phyloP scores from a whole-genome alignment of 2,113 vertebrate species.

The Elachura formosa region DNA sequence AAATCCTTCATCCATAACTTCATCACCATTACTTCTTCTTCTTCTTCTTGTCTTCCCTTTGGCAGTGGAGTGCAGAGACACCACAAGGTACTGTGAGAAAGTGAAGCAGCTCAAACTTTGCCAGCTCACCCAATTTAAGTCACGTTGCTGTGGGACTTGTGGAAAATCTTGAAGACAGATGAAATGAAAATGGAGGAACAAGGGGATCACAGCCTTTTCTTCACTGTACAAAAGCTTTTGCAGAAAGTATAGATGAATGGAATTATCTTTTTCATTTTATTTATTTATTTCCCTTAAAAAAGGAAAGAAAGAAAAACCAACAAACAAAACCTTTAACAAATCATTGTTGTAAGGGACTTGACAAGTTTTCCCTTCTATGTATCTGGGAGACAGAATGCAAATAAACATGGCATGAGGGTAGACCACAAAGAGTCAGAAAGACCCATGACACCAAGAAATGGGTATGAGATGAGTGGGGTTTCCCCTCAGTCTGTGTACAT shows the following conservation, averaged over 20 bases:
- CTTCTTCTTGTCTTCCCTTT: conserved; percentile 39
- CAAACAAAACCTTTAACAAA: not conserved
- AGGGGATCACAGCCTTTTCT: conserved; percentile 40
- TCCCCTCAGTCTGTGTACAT: not conserved
- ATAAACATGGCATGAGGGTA: not conserved
- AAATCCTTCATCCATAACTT: not conserved
- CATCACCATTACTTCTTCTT: conserved; percentile 46
- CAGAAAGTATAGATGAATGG: conserved; percentile 43
- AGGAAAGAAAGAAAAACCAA: too few relatives aligned
- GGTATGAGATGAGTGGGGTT: not conserved
- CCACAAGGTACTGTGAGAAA: conserved; percentile 94
- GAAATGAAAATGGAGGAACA: not conserved
- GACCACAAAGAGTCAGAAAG: not conserved
- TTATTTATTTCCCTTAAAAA: conserved; percentile 69
- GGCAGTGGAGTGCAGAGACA: conserved; percentile 88
- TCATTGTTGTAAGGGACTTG: not conserved
- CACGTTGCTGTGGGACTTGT: conserved; percentile 91
- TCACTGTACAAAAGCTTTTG: conserved; percentile 49
- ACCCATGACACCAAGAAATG: not conserved
- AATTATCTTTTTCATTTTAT: conserved; percentile 67
- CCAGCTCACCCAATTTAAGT: conserved; percentile 87
- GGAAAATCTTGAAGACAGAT: conserved; percentile 78
- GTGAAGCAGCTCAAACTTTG: conserved; percentile 92
- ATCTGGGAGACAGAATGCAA: conserved; percentile 40
- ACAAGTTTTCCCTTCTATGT: conserved; percentile 43